Base-by-base conservation (phyloP, 2,797 vertebrate genomes). In the Eurystomus glaucurus region DNA sequence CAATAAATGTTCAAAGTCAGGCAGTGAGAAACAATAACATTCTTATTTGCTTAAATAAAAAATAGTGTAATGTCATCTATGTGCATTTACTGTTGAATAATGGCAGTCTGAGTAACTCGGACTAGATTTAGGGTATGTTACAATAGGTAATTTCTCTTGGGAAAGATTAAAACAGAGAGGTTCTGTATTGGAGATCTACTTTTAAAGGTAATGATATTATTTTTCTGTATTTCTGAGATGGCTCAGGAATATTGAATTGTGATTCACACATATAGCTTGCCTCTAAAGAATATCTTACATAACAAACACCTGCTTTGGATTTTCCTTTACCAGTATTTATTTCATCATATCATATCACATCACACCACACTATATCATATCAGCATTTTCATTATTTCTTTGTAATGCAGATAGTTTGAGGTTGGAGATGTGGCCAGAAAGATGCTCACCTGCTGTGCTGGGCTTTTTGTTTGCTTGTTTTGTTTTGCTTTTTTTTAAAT, bases 271-370 rank as follows among this genome's bases (percentile, higher is more conserved):
- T 37, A n/a, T 39, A 55, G 1, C 2, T 17, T 72, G 52, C 3
- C 3, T 39, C 75, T 51, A n/a, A 60, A 75, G 51, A 31, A 43
- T 43, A 48, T 29, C 11, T 84, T 66, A 22, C 19, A 9, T 41
- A 54, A 33, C 2, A 31, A 66, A 37, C 7, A 37, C 4, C 0
- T 0, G 3, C 1, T 46, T 81, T 81, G 28, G 11, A 26, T 19
- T 78, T 87, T 55, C 16, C 11, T 65, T 94, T 75, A 64, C 7
- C 58, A 8, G 2, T 22, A 35, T 46, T 91, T 74, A 48, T 80
- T n/a, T n/a, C 68, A 43, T 50, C 23, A 2, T 31, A 33, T 26
- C 5, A 10, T 46, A 55, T 1, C 2, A 4, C 46, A 31, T 39
- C 10, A 10, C 37, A 29, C 31, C 5, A 10, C 46, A 51, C 2